These are phyloP conservation scores for Speoplatyrhinus poulsoni DNA, from an alignment of 2,113 vertebrate species.

Conservation along the genomic window DNA sequence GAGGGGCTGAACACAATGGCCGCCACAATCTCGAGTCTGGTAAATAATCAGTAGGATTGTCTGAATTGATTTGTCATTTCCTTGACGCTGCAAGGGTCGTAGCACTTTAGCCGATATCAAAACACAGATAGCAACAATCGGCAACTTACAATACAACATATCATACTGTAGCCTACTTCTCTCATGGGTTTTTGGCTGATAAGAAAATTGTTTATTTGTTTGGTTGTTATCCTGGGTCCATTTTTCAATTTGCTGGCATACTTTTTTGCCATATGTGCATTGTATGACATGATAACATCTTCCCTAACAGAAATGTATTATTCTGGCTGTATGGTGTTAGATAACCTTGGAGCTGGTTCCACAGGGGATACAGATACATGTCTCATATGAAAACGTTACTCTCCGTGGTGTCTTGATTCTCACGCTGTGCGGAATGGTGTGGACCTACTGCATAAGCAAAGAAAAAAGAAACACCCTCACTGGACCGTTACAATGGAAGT, in stretches of 20 bases:
- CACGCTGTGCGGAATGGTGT: constrained; percentile 3
- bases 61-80: constrained; percentile 42
- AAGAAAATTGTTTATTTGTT: constrained; percentile 26
- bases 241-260: constrained; percentile 32
- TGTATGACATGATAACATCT: constrained; percentile 40
- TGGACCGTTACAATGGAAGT: not conserved
- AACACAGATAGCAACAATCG: constrained; percentile 23
- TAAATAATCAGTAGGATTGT: constrained; percentile 36
- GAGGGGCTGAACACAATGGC: constrained; percentile 20
- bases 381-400: constrained; percentile 11
- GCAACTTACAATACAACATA: constrained; percentile 25
- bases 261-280: constrained; percentile 12
- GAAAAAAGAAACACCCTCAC: not conserved
- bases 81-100: constrained; percentile 27
- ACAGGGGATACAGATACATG: constrained; percentile 10
- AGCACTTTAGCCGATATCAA: constrained; percentile 17
- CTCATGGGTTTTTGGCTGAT: constrained; percentile 30
- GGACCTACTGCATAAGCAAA: not conserved
- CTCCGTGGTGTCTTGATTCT: constrained; percentile 17
- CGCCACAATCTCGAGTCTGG: constrained; percentile 15
- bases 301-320: constrained; percentile 19
- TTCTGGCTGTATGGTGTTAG: constrained; percentile 7
- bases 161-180: constrained; percentile 25
- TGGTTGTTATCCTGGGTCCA: constrained; percentile 18
- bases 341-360: constrained; percentile 26